These are phyloP conservation scores for Elaphurus davidianus DNA, from an alignment of 2,113 vertebrate species.

Conservation along the genomic window DNA sequence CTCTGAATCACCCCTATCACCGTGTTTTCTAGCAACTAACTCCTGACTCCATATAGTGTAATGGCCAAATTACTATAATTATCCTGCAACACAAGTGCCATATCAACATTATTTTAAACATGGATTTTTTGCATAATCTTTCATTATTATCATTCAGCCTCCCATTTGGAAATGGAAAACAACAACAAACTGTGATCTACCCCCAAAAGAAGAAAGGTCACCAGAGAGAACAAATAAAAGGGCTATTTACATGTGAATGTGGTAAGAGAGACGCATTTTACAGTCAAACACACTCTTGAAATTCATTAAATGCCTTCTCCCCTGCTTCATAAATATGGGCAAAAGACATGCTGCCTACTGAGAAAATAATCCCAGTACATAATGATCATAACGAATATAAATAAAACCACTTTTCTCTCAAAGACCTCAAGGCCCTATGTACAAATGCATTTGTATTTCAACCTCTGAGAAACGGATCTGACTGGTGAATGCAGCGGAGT, in stretches of 20 bases:
- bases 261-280: conserved; percentile 61
- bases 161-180: conserved; percentile 79
- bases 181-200: conserved; percentile 77
- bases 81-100: conserved; percentile 80
- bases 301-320: conserved; percentile 67
- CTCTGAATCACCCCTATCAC: conserved; percentile 78
- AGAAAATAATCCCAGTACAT: conserved; percentile 71
- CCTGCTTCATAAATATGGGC: conserved; percentile 68
- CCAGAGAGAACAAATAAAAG: conserved; percentile 68
- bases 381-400: conserved; percentile 72
- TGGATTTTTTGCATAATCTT: conserved; percentile 78
- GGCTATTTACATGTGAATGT: conserved; percentile 63
- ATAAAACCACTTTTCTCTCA: conserved; percentile 64
- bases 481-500: not conserved
- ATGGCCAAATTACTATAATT: conserved; percentile 87
- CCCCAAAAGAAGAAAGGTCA: conserved; percentile 62
- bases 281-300: conserved; percentile 64
- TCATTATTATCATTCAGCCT: conserved; percentile 79
- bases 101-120: conserved; percentile 83
- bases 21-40: conserved; percentile 80
- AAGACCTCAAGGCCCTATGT: conserved; percentile 43
- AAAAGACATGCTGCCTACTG: conserved; percentile 65
- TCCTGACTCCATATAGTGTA: conserved; percentile 82
- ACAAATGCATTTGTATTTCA: conserved; percentile 35
- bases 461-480: conserved; percentile 28